These are phyloP conservation scores for Lepilemur ruficaudatus DNA, from an alignment of 2,797 vertebrate species.

Conservation along the genomic window DNA sequence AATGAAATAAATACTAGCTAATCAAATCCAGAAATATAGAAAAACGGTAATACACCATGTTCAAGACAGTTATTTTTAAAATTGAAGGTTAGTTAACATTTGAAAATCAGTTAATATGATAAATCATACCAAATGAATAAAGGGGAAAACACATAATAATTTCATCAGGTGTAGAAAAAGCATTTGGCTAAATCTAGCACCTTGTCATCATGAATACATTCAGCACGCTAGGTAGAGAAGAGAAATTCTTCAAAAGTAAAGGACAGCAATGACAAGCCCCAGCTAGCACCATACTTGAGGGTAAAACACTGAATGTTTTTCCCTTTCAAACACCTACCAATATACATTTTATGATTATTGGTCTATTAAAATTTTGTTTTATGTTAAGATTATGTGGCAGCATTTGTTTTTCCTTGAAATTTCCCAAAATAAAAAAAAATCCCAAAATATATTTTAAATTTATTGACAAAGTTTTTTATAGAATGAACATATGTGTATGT, in stretches of 20 bases:
- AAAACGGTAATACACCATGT: background rate
- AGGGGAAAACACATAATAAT: background rate
- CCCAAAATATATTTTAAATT: background rate
- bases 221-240: background rate
- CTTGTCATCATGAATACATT: background rate
- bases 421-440: background rate
- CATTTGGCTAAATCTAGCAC: background rate
- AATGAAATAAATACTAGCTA: background rate
- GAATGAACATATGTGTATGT: background rate
- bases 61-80: background rate
- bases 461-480: background rate
- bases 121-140: background rate
- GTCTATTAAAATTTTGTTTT: background rate
- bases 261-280: background rate
- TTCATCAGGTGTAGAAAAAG: background rate
- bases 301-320: background rate
- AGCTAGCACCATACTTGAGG: background rate
- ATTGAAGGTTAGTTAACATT: background rate
- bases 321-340: background rate
- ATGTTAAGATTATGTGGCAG: background rate
- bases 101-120: background rate
- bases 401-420: background rate
- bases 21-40: background rate
- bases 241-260: background rate
- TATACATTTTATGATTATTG: background rate